A percentile compares a stretch with the other conserved stretches of the same genome.
Conservation (phyloP, 2,888 invertebrate genomes). For the Psylliodes chrysocephalus region DNA sequence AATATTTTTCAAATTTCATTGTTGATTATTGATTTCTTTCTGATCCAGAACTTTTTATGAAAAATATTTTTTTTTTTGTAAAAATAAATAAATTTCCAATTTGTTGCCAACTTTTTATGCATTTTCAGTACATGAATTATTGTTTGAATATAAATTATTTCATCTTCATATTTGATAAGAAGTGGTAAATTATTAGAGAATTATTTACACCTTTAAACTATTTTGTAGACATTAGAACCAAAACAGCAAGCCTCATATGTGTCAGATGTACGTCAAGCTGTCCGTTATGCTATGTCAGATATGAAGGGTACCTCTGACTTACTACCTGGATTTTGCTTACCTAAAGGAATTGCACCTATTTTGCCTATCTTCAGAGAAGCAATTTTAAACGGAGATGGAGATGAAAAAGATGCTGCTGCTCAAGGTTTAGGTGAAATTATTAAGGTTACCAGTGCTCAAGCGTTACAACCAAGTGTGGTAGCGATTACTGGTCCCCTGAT, state of each 20-base stretch:
- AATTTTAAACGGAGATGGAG: conserved; percentile 93
- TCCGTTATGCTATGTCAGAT: conserved; percentile 90
- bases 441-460: conserved; percentile 83
- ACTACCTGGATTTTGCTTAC: conserved; percentile 92
- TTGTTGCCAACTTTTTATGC: no score
- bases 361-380: conserved; percentile 96
- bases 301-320: conserved; percentile 77
- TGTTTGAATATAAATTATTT: no score
- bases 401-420: conserved; percentile 95
- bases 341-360: conserved; percentile 91
- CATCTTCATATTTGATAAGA: no score
- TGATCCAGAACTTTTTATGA: no score
- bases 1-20: no score
- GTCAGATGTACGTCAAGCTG: conserved; percentile 89
- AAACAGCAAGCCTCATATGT: conserved; percentile 88
- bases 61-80: no score
- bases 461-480: conserved; percentile 94
- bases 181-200: no score
- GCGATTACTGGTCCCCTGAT: conserved; percentile 98
- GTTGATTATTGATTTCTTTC: no score
- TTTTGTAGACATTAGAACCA: conserved; percentile 78
- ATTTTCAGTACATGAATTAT: no score
- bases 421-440: conserved; percentile 86
- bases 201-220: no score
- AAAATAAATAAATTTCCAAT: no score